Evolutionary conservation across 2,888 invertebrate genomes (phyloP), one percentile per base, ranked within the genome.

Genomic region (Clepsis dumicolana): DNA sequence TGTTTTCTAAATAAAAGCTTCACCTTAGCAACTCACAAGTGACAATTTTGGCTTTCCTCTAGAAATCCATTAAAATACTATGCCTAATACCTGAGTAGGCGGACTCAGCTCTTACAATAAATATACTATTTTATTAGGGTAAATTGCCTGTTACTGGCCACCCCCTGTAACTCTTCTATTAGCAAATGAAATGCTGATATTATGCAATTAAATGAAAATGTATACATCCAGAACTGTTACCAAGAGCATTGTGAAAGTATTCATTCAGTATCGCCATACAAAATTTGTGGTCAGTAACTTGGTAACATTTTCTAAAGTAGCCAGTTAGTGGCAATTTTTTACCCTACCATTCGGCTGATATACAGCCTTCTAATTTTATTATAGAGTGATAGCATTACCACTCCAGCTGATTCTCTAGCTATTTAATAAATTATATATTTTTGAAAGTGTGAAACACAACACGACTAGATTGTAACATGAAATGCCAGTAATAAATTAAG

Each of bases 401-500:
- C 54, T 18, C 10, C 18, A 56, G 35, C 21, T 56, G 56, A n/a
- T n/a, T 41, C 38, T 41, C 21, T 24, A 53, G 7, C 32, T 38
- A 53, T 53, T 54, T 27, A 16, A 62, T 62, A 62, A 66, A 57
- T 29, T 12, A 54, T 41, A 18, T 44, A 16, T 54, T n/a, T 18
- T 62, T 62, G 4, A 63, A 21, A 56, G 52, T 41, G 18, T 59
- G 52, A 59, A 68, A 68, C 63, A 68, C 41, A 68, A 59, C 32
- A 44, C 41, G 68, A 68, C 68, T 68, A 68, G 68, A 68, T 50
- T 50, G 53, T 27, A 53, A 59, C 57, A 61, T 29, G 41, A 18
- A 29, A 48, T 48, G 14, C 29, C 12, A 29, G 21, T 67, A 41
- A 16, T 56, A 7, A 44, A 29, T 54, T 48, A 48, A 48, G 21